phyloP scores from a whole-genome alignment of 2,797 vertebrate genomes.

The Syndactyla subalaris region DNA sequence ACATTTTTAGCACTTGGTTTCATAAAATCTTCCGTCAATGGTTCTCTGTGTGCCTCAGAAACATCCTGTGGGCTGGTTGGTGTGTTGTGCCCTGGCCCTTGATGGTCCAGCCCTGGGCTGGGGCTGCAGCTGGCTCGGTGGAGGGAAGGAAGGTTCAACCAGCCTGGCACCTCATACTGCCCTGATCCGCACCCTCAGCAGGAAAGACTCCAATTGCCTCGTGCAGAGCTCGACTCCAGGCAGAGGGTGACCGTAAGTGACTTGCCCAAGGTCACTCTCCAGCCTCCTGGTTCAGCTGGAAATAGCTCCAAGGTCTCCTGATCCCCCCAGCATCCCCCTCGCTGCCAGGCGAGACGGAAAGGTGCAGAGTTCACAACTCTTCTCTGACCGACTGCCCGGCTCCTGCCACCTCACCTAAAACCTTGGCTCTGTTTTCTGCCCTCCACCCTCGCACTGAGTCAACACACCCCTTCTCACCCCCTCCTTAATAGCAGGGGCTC shows the following conservation, averaged over 20 bases:
- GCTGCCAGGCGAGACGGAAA: not conserved
- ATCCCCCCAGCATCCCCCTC: not conserved
- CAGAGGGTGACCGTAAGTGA: slow-evolving; percentile 8
- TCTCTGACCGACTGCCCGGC: not conserved
- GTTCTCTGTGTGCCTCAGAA: not conserved
- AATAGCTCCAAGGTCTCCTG: slow-evolving; percentile 36
- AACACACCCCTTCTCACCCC: not conserved
- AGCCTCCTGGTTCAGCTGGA: slow-evolving; percentile 11
- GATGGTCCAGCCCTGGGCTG: not conserved
- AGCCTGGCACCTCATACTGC: not conserved
- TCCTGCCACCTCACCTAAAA: not conserved
- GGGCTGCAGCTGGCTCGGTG: not conserved
- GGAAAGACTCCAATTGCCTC: not conserved
- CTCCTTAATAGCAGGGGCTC: not conserved
- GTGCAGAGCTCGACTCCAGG: not conserved
- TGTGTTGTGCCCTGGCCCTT: not conserved
- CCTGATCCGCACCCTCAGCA: not conserved
- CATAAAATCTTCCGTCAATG: not conserved
- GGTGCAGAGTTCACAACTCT: slow-evolving; percentile 34
- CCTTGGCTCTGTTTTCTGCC: not conserved
- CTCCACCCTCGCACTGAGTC: not conserved
- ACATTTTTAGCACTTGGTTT: slow-evolving; percentile 17
- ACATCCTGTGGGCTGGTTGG: not conserved
- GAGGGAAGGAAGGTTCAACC: not conserved
- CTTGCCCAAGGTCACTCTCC: slow-evolving; percentile 13